Evolutionary conservation across 2,888 invertebrate species (phyloP).

Genomic region (Lepas anatifera): DNA sequence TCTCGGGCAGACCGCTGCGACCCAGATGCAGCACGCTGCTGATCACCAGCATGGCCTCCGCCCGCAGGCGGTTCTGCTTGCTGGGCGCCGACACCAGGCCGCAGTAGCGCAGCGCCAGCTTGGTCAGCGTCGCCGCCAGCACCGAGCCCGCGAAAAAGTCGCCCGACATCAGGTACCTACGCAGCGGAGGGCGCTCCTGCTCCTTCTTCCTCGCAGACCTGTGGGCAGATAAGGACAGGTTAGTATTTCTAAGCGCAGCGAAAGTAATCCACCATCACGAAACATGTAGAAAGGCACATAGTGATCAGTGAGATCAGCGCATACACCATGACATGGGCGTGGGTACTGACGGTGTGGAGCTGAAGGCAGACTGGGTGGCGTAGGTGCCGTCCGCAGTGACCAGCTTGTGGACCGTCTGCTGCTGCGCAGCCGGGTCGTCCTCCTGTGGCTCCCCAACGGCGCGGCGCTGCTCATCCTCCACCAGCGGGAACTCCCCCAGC

Average conservation of each 20-base stretch:
- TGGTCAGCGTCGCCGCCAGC: constrained; percentile 78
- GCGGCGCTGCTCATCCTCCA: constrained; percentile 49
- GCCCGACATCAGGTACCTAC: constrained; percentile 80
- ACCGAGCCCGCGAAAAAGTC: constrained; percentile 94
- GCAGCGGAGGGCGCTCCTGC: constrained; percentile 62
- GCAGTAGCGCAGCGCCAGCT: constrained; percentile 55
- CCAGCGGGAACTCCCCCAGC: constrained; percentile 56
- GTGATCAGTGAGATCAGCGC: too few relatives aligned
- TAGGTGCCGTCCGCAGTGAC: constrained; percentile 99
- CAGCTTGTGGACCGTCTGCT: constrained; percentile 44
- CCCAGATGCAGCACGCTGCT: constrained; percentile 76
- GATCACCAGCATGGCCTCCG: constrained; percentile 78
- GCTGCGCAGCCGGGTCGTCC: constrained; percentile 26
- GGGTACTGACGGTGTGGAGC: constrained; percentile 53
- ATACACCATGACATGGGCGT: too few relatives aligned
- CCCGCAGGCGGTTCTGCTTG: constrained; percentile 48
- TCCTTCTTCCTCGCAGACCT: constrained; percentile 40
- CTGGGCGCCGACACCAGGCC: constrained; percentile 30
- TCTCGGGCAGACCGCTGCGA: constrained; percentile 45
- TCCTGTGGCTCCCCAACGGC: constrained; percentile 51
- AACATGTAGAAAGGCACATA: too few relatives aligned
- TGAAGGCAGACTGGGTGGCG: constrained; percentile 95
- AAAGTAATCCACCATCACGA: too few relatives aligned
- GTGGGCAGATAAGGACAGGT: neutral
- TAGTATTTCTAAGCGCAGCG: too few relatives aligned